These are phyloP conservation scores for Alentia gelatinosa DNA, from an alignment of 2,888 invertebrate genomes.

Conservation along the genomic window DNA sequence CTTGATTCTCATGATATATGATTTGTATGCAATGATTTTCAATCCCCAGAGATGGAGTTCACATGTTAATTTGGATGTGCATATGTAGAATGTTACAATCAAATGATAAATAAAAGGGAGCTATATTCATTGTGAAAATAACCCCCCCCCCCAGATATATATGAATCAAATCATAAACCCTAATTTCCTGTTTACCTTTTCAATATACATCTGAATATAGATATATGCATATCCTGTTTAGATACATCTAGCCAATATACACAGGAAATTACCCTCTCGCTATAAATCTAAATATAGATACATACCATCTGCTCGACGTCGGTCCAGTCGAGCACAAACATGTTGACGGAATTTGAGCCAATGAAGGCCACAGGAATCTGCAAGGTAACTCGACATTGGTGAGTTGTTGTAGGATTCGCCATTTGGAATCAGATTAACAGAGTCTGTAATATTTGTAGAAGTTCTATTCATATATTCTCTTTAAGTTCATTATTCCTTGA, in stretches of 20 bases:
- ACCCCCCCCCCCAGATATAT: not conserved
- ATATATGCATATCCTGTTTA: not conserved
- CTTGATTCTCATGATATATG: too few species aligned
- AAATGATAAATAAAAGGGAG: not conserved
- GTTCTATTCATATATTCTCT: too few species aligned
- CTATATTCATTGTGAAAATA: not conserved
- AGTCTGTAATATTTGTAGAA: too few species aligned
- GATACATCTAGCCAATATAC: not conserved
- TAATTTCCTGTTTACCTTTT: not conserved
- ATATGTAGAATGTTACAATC: too few species aligned
- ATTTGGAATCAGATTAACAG: too few species aligned
- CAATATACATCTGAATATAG: not conserved
- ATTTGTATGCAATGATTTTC: too few species aligned
- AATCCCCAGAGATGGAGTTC: too few species aligned
- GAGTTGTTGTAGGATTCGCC: too few species aligned
- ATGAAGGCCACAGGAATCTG: too few species aligned
- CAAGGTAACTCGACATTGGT: too few species aligned
- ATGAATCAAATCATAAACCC: not conserved
- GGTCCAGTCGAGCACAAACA: constrained; percentile 25
- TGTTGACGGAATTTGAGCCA: not conserved
- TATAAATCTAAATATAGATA: not conserved
- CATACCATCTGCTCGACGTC: constrained; percentile 19
- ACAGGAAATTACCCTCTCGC: not conserved
- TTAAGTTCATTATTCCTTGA: too few species aligned
- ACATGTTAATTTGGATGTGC: too few species aligned